Evolutionary conservation across 1,140 invertebrate genomes (phyloP), one percentile per base, ranked within the genome.

Genomic region (Drosophila sucinea): DNA sequence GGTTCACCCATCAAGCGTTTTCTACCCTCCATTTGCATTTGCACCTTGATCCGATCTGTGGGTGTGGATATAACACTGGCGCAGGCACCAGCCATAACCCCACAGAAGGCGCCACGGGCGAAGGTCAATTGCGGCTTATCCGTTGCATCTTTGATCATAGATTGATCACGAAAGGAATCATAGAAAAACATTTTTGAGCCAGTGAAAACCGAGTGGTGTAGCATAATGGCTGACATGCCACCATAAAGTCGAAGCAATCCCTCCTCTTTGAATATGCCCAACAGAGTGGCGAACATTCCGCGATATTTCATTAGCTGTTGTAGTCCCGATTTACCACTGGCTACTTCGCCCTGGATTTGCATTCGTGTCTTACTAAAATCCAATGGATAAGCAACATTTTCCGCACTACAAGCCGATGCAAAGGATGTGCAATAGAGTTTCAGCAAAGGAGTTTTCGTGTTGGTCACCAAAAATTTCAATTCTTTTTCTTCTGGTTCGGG

Each of bases 21-120:
- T 29, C 60, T 77, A 8, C 73, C 60, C 60, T 77, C 77, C 74
- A 77, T 73, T 54, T 79, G 77, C 73, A 73, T 73, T 67, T 77
- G 77, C 1, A 79, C 54, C n/a, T 73, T 73, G 23, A 79, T 62
- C 1, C 73, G 30, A 47, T 79, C 77, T 0, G 67, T 65, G 11
- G 77, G 77, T 7, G 61, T 62, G 10, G 70, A 33, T 0, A 73
- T 7, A 23, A 77, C 23, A 3, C 51, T 54, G 7, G 69, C 57
- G 1, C 40, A 40, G 0, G 40, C 60, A 0, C 70, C 73, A 0
- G 73, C 70, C 3, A 56, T 1, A 6, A 61, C 35, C 1, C 73
- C 77, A 27, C 66, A 66, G 6, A 57, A 11, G 6, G 44, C 27
- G 0, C 69, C 55, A 11, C 70, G 57, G 0, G 47, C 1, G 3